Evolutionary conservation across 1,140 invertebrate genomes (phyloP).

Genomic region (Lethocerus indicus): DNA sequence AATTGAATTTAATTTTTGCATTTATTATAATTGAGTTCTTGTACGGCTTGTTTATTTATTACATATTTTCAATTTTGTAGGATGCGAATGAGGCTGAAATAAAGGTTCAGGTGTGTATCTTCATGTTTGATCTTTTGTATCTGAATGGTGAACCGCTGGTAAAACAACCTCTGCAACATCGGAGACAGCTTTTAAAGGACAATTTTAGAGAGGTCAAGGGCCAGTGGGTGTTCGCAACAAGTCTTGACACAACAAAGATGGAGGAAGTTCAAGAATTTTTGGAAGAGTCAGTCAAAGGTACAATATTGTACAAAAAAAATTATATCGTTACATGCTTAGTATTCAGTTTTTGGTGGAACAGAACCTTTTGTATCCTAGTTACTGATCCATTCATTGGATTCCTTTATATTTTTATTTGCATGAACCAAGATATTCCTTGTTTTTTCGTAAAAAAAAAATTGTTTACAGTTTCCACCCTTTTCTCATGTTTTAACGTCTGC

Average conservation of each 20-base stretch:
- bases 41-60: constrained; percentile 1
- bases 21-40: too few relatives aligned
- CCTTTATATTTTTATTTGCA: too few relatives aligned
- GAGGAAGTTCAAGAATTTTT: constrained; percentile 91
- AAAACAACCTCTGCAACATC: constrained; percentile 51
- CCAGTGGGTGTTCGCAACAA: constrained; percentile 78
- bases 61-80: constrained; percentile 27
- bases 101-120: constrained; percentile 94
- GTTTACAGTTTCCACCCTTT: too few relatives aligned
- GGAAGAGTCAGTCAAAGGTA: constrained; percentile 86
- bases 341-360: constrained; percentile 3
- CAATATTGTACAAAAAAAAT: not conserved
- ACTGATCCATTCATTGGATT: too few relatives aligned
- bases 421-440: too few relatives aligned
- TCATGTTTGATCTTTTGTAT: constrained; percentile 94
- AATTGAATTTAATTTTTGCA: too few relatives aligned
- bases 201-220: constrained; percentile 64
- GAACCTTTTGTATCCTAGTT: too few relatives aligned
- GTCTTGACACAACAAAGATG: constrained; percentile 63
- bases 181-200: constrained; percentile 55
- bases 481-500: too few relatives aligned
- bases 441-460: too few relatives aligned
- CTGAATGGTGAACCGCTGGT: constrained; percentile 83
- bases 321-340: constrained; percentile 4
- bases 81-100: constrained; percentile 79